phyloP scores from a whole-genome alignment of 2,797 vertebrate genomes.

The Percopsis omiscomaycus region DNA sequence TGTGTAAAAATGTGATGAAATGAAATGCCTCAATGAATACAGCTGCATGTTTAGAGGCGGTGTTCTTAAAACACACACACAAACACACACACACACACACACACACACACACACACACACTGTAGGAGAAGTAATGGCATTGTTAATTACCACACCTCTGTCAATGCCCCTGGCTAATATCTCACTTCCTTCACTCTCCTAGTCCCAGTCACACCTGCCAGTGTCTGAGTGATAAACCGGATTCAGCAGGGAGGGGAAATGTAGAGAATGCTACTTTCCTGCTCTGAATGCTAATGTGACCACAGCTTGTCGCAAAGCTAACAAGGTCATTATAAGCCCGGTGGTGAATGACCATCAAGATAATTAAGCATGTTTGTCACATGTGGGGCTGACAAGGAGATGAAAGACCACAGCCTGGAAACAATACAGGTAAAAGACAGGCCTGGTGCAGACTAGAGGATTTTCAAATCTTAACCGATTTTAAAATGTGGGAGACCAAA shows the following conservation, averaged over 20 bases:
- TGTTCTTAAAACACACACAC: conserved; percentile 8
- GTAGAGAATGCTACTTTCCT: conserved; percentile 24
- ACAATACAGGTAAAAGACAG: conserved; percentile 17
- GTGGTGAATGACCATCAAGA: conserved; percentile 34
- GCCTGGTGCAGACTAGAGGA: too few species aligned
- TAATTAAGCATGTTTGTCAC: conserved; percentile 38
- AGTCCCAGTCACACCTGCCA: conserved; percentile 59
- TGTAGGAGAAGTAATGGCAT: conserved; percentile 48
- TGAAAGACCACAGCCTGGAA: conserved; percentile 22
- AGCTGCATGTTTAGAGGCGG: conserved; percentile 1
- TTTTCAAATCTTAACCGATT: too few species aligned
- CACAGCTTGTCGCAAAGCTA: conserved; percentile 39
- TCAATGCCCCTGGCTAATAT: conserved; percentile 54
- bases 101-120: conserved; percentile 11
- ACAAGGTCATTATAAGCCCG: conserved; percentile 60
- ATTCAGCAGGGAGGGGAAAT: conserved; percentile 34
- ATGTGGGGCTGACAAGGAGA: conserved; percentile 31
- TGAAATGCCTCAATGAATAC: conserved; percentile 30
- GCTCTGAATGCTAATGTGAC: conserved; percentile 55
- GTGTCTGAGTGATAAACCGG: conserved; percentile 59
- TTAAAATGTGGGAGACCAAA: too few species aligned
- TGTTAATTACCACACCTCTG: conserved; percentile 62
- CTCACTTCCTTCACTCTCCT: conserved; percentile 49
- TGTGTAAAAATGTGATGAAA: conserved; percentile 31
- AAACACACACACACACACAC: background rate